These are phyloP conservation scores for Notarius lentiginosus DNA, from an alignment of 2,113 vertebrate genomes.

Conservation along the genomic window DNA sequence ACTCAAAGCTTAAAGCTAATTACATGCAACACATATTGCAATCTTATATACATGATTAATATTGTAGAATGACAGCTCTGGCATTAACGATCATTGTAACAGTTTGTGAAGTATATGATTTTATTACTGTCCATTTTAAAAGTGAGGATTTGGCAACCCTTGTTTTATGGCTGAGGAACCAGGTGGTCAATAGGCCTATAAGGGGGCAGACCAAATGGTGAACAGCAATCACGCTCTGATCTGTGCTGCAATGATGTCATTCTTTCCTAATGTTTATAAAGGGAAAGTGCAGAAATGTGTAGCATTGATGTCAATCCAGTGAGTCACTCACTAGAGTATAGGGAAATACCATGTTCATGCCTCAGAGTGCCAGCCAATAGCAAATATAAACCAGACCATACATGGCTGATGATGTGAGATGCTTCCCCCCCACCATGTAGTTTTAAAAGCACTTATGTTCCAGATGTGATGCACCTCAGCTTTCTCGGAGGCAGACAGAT, in stretches of 20 bases:
- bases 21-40: slow-evolving; percentile 24
- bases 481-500: slow-evolving; percentile 16
- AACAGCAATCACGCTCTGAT: slow-evolving; percentile 32
- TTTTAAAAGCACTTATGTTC: slow-evolving; percentile 35
- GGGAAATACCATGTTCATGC: not conserved
- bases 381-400: not conserved
- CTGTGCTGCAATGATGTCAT: not conserved
- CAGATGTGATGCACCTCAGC: slow-evolving; percentile 48
- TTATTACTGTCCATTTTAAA: not conserved
- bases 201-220: slow-evolving; percentile 42
- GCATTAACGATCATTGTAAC: not conserved
- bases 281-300: not conserved
- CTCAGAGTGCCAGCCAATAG: not conserved
- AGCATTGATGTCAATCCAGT: not conserved
- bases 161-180: slow-evolving; percentile 23
- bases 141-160: slow-evolving; percentile 28
- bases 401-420: slow-evolving; percentile 16
- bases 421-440: not conserved
- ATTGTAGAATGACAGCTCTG: not conserved
- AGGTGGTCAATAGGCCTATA: slow-evolving; percentile 34
- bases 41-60: not conserved
- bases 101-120: not conserved
- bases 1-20: slow-evolving; percentile 29
- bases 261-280: slow-evolving; percentile 26
- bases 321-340: not conserved